Percentiles rank a stretch among this genome's conserved stretches.
phyloP scores from a whole-genome alignment of 2,888 invertebrate species.

The Ormyrus labotus region DNA sequence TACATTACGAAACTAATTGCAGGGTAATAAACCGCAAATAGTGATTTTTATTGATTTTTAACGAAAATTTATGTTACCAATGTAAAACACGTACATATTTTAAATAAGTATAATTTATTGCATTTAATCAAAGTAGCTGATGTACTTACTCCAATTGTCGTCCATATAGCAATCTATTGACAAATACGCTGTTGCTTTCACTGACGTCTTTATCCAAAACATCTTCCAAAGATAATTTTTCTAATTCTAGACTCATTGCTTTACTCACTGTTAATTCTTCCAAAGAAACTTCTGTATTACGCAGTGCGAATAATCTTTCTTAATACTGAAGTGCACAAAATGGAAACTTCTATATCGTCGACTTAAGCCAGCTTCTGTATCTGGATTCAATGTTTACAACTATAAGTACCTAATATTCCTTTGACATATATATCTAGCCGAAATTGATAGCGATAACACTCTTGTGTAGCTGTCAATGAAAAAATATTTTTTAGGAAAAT shows the following conservation, averaged over 20 bases:
- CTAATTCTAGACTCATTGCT: constrained; percentile 41
- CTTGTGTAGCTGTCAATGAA: no score
- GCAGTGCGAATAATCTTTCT: no score
- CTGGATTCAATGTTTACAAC: not conserved
- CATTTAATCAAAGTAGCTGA: no score
- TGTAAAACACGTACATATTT: no score
- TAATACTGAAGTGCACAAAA: not conserved
- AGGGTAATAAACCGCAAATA: no score
- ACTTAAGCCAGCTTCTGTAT: not conserved
- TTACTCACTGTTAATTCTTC: not conserved
- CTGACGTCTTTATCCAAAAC: constrained; percentile 48
- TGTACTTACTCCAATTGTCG: constrained; percentile 48
- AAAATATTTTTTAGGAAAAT: no score
- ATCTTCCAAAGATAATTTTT: constrained; percentile 51
- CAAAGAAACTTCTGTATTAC: not conserved
- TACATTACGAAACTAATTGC: no score
- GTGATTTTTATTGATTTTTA: no score
- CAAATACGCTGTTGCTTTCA: constrained; percentile 21
- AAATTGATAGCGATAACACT: no score
- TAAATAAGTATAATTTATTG: no score
- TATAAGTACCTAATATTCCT: not conserved
- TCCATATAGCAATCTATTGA: constrained; percentile 52
- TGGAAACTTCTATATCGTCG: constrained; percentile 1
- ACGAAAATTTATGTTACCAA: no score
- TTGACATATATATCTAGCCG: no score